Evolutionary conservation across 2,888 invertebrate species (phyloP).

Genomic region (Siphlonurus alternatus): DNA sequence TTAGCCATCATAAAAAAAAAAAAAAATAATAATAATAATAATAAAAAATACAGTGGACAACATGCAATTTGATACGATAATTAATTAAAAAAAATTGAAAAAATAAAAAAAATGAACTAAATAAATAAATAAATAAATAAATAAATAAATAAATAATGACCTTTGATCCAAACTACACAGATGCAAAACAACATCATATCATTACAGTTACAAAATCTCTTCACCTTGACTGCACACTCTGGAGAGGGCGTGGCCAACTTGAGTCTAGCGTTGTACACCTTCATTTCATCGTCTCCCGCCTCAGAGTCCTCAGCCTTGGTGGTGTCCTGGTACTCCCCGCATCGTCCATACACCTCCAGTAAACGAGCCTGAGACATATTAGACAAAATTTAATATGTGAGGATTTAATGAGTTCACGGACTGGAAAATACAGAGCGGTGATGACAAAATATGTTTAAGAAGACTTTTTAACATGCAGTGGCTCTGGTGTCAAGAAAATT

Average conservation of each 20-base stretch:
- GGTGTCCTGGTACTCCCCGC: not conserved
- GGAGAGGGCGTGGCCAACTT: not conserved
- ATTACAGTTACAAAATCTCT: too few species aligned
- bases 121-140: not conserved
- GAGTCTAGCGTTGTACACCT: not conserved
- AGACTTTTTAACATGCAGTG: too few species aligned
- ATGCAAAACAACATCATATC: too few species aligned
- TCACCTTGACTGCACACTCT: not conserved
- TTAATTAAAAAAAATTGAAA: too few species aligned
- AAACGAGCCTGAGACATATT: not conserved
- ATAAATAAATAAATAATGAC: not conserved
- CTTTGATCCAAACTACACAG: too few species aligned
- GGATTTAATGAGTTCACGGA: too few species aligned
- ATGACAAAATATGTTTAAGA: not conserved
- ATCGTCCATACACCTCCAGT: not conserved
- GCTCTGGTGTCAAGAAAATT: too few species aligned
- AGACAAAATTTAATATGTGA: not conserved
- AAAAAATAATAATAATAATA: not conserved
- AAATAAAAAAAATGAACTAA: not conserved
- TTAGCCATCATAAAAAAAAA: not conserved
- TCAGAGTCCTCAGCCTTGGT: not conserved
- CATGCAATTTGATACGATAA: too few species aligned
- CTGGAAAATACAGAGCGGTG: too few species aligned
- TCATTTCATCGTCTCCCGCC: slow-evolving; percentile 2
- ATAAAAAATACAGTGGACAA: too few species aligned